phyloP scores from a whole-genome alignment of 2,113 vertebrate species.

The Gambusia holbrooki region DNA sequence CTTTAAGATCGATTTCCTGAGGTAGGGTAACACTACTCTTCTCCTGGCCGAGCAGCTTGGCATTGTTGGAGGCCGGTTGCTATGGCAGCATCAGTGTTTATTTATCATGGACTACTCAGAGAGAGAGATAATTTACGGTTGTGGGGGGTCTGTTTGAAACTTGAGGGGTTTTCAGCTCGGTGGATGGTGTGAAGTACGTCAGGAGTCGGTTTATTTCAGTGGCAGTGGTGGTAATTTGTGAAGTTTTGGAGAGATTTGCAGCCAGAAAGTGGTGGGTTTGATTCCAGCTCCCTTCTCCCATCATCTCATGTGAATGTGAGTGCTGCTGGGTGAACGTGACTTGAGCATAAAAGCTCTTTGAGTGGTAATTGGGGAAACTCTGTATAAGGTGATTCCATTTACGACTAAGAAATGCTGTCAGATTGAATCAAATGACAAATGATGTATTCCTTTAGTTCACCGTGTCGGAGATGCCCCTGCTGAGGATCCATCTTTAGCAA shows the following conservation, averaged over 20 bases:
- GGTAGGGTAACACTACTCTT: constrained; percentile 50
- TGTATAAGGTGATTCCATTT: not conserved
- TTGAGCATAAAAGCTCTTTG: not conserved
- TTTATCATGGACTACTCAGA: constrained; percentile 40
- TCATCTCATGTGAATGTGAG: not conserved
- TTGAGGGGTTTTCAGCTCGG: too few relatives aligned
- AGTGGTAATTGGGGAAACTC: not conserved
- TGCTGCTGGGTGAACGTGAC: too few relatives aligned
- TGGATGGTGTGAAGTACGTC: too few relatives aligned
- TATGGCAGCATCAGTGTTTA: constrained; percentile 65
- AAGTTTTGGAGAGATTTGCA: too few relatives aligned
- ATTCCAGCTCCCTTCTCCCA: too few relatives aligned
- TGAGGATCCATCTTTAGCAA: not conserved
- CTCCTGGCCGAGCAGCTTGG: constrained; percentile 45
- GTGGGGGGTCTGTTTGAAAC: constrained; percentile 5
- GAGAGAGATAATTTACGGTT: constrained; percentile 32
- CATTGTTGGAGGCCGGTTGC: constrained; percentile 61
- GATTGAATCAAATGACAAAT: not conserved
- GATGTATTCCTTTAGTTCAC: not conserved
- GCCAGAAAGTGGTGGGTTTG: too few relatives aligned
- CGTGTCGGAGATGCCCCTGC: not conserved
- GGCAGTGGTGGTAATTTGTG: too few relatives aligned
- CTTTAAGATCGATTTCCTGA: constrained; percentile 55
- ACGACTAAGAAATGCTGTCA: not conserved
- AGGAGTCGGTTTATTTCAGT: too few relatives aligned